Percentiles rank a stretch among this genome's conserved stretches.
phyloP scores from a whole-genome alignment of 2,797 vertebrate species.

The Oreonectes daqikongensis region DNA sequence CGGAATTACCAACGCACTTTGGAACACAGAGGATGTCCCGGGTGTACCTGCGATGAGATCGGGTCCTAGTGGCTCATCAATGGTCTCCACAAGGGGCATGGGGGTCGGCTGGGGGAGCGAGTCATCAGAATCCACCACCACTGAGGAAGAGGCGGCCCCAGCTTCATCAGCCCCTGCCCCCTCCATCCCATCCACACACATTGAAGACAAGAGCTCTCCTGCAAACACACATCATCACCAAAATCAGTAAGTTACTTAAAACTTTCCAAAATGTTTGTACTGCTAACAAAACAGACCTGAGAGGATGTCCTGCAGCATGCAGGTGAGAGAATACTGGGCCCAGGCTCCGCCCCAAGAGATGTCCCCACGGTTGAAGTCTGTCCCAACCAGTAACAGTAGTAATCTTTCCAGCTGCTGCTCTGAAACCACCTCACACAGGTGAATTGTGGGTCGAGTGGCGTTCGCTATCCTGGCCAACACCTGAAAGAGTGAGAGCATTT shows the following conservation, averaged over 20 bases:
- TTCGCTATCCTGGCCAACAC: conserved; percentile 97
- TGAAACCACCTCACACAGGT: conserved; percentile 95
- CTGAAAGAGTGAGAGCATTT: conserved; percentile 66
- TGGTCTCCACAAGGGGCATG: conserved; percentile 89
- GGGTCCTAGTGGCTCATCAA: conserved; percentile 92
- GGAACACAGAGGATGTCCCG: conserved; percentile 71
- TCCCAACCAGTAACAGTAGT: conserved; percentile 93
- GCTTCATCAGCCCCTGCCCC: conserved; percentile 85
- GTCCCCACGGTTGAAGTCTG: conserved; percentile 97
- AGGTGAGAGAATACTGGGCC: conserved; percentile 98
- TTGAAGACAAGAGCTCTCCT: conserved; percentile 92
- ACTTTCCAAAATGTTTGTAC: too few species aligned
- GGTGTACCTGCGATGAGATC: conserved; percentile 90
- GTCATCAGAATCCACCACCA: conserved; percentile 79
- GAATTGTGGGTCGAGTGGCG: conserved; percentile 95
- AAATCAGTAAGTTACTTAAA: neutral
- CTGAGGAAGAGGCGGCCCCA: conserved; percentile 82
- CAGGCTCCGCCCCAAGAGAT: conserved; percentile 99
- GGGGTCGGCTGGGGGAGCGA: conserved; percentile 82
- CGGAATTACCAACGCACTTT: conserved; percentile 74
- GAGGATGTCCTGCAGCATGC: conserved; percentile 98
- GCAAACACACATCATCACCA: neutral
- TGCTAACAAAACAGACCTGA: conserved; percentile 84
- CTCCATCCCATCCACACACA: conserved; percentile 88
- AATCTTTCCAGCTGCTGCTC: conserved; percentile 95